Conservation (phyloP, 2,113 vertebrate genomes). For the Scophthalmus maximus region DNA sequence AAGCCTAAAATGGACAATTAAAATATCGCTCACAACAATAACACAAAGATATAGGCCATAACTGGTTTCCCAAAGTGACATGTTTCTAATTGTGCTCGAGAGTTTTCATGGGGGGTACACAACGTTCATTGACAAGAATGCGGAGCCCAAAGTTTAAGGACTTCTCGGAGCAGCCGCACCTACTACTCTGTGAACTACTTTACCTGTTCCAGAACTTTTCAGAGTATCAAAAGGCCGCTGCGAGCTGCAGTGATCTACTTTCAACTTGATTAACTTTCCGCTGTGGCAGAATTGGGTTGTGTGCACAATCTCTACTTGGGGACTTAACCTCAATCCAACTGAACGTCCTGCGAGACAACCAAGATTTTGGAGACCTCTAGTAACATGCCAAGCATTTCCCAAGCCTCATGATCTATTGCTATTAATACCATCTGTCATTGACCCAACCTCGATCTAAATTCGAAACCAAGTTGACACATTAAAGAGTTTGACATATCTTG, state of each 20-base stretch:
- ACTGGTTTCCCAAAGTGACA: constrained; percentile 73
- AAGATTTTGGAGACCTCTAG: constrained; percentile 74
- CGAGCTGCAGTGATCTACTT: constrained; percentile 78
- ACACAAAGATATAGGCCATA: constrained; percentile 99
- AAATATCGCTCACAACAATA: constrained; percentile 74
- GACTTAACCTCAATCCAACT: constrained; percentile 86
- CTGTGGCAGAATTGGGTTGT: constrained; percentile 83
- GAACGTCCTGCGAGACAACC: constrained; percentile 73
- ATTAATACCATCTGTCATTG: constrained; percentile 81
- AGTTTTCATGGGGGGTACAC: constrained; percentile 81
- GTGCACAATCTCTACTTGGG: constrained; percentile 78
- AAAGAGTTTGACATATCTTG: constrained; percentile 33
- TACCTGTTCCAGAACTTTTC: constrained; percentile 40
- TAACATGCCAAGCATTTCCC: constrained; percentile 70
- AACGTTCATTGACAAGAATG: constrained; percentile 81
- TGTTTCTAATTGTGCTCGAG: constrained; percentile 82
- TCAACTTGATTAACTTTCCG: constrained; percentile 72
- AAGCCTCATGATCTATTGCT: constrained; percentile 67
- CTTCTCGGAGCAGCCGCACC: background rate
- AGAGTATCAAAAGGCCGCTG: constrained; percentile 49
- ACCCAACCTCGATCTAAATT: constrained; percentile 68
- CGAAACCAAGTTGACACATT: constrained; percentile 53
- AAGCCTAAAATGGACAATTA: constrained; percentile 87
- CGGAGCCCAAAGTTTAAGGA: constrained; percentile 62
- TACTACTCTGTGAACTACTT: constrained; percentile 20